phyloP scores from a whole-genome alignment of 2,888 invertebrate genomes.

The Lycophotia porphyrea region DNA sequence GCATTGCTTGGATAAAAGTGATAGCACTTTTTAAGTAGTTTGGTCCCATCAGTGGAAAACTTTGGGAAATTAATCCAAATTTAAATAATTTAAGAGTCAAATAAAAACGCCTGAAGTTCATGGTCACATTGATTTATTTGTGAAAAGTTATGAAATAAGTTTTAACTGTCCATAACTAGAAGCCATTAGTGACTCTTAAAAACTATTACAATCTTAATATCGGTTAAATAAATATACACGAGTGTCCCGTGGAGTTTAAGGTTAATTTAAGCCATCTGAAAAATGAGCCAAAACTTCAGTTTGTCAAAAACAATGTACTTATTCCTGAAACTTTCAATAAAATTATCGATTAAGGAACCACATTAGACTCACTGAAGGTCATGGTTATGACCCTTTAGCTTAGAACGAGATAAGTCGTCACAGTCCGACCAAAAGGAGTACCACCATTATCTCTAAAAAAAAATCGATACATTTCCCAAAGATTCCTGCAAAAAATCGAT shows the following conservation, averaged over 20 bases:
- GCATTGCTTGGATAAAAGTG: constrained; percentile 8
- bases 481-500: constrained; percentile 80
- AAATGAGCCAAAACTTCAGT: background rate
- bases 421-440: background rate
- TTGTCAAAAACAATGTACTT: background rate
- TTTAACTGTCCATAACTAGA: background rate
- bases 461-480: constrained; percentile 45
- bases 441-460: constrained; percentile 12
- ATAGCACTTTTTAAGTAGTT: constrained; percentile 28
- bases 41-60: background rate
- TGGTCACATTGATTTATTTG: constrained; percentile 2
- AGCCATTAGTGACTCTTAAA: background rate
- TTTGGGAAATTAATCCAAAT: constrained; percentile 10
- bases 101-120: constrained; percentile 9
- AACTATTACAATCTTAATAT: background rate
- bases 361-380: constrained; percentile 40
- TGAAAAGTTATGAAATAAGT: constrained; percentile 22
- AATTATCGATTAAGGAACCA: constrained; percentile 20
- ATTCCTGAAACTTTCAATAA: constrained; percentile 3
- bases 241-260: too few species aligned
- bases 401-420: background rate
- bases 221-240: background rate
- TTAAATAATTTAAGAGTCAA: constrained; percentile 23
- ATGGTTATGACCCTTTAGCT: constrained; percentile 11
- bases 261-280: background rate